Base-by-base conservation (phyloP, 2,797 vertebrate species). In the Odontamblyopus rebecca region DNA sequence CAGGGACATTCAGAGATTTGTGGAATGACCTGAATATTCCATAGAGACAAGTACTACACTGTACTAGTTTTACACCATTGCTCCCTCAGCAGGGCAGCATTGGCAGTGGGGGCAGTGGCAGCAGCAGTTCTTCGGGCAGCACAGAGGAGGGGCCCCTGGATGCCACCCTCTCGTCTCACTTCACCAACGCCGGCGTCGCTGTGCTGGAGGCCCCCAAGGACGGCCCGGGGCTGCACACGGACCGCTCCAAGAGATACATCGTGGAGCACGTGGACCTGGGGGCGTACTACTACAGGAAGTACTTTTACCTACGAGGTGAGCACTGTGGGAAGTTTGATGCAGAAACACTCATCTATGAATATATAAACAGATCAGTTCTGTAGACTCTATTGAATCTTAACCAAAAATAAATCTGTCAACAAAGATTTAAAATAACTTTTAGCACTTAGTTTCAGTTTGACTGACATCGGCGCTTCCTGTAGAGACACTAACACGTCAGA, bases 241-340 rank as follows among this genome's bases (percentile, higher is more conserved):
- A 99, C 76, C 90, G 96, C 81, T 96, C 95, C 76, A 99, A 99
- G 78, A 93, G 96, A 82, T 97, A 98, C 82, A 96, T 97, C 0
- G 93, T 99, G 85, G 98, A 99, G 72, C 98, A 99, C 0, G 95
- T 99, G 83, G 98, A 99, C 83, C 95, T 97, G 0, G 98, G 98
- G 5, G 94, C 96, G 62, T 99, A 99, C 91, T 99, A 97, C 86
- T 99, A 97, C 78, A 87, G 97, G 79, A 99, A 98, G 84, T 96
- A 96, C 91, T 99, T 99, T 89, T 98, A 97, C 89, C 96, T 98
- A 86, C 96, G 98, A 95, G 98, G 98, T 99, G 90, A 92, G 94
- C 61, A 65, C 1, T 50, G 50, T 8, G 18, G 18, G 6, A 62
- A 38, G 59, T 61, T 61, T 61, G 15, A 59, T 13, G 3, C 5